These are phyloP conservation scores for Oscheius myriophilus DNA, from an alignment of 2,888 invertebrate genomes.

Conservation along the genomic window DNA sequence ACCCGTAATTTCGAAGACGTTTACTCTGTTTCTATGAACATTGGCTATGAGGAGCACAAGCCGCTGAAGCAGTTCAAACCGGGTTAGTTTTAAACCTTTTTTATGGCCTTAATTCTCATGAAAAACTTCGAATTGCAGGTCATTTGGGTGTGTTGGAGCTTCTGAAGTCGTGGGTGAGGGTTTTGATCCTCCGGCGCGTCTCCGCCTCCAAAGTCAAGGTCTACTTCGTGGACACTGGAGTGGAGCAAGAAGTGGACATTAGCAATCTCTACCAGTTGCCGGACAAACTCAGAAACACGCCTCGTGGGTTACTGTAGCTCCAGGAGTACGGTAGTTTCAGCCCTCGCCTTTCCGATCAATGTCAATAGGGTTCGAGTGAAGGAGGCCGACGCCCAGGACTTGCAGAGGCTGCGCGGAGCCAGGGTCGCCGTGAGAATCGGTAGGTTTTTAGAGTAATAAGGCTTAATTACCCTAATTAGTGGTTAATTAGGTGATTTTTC, in stretches of 20 bases:
- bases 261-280: conserved; percentile 23
- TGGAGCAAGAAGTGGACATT: conserved; percentile 19
- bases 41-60: conserved; percentile 14
- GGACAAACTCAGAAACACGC: conserved; percentile 1
- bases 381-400: conserved; percentile 5
- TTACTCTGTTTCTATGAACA: not conserved
- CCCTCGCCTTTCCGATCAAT: not conserved
- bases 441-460: too few species aligned
- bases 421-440: conserved; percentile 17
- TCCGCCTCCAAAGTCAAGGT: conserved; percentile 2
- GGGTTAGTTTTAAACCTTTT: not conserved
- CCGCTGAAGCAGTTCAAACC: conserved; percentile 4
- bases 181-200: conserved; percentile 5
- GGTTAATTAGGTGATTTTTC: too few species aligned
- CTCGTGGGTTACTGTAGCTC: not conserved
- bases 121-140: too few species aligned
- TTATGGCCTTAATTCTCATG: too few species aligned
- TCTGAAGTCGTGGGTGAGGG: conserved; percentile 14
- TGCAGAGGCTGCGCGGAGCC: conserved; percentile 14
- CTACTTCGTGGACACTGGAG: conserved; percentile 19
- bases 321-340: not conserved
- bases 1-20: conserved; percentile 13
- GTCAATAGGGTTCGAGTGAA: not conserved
- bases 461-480: too few species aligned
- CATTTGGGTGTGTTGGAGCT: conserved; percentile 6